Conservation (phyloP, 2,888 invertebrate species). For the Merodon equestris region DNA sequence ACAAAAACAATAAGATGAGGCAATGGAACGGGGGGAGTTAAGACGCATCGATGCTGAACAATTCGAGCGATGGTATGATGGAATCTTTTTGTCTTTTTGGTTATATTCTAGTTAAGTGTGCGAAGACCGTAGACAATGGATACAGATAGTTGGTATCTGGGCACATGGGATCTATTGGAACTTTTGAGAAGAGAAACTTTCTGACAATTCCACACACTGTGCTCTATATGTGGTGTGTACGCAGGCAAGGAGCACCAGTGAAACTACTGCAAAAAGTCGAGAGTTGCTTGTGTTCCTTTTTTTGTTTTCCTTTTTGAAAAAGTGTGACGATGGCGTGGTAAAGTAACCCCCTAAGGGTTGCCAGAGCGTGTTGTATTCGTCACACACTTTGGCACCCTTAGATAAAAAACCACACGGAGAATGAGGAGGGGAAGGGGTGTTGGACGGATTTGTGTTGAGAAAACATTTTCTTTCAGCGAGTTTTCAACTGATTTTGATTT, state of each 20-base stretch:
- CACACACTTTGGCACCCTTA: slow-evolving; percentile 62
- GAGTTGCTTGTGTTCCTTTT: slow-evolving; percentile 12
- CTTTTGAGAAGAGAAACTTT: slow-evolving; percentile 47
- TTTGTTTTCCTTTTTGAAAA: slow-evolving; percentile 19
- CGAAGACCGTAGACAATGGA: slow-evolving; percentile 20
- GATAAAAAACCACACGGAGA: slow-evolving; percentile 13
- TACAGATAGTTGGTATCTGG: not conserved
- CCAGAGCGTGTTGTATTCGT: slow-evolving; percentile 27
- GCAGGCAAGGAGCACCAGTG: not conserved
- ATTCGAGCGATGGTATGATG: slow-evolving; percentile 30
- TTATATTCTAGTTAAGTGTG: no score
- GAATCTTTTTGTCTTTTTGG: not conserved
- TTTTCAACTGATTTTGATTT: slow-evolving; percentile 62
- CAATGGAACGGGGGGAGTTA: slow-evolving; percentile 11
- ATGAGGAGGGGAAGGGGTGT: slow-evolving; percentile 26
- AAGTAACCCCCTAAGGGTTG: slow-evolving; percentile 46
- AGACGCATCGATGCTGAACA: slow-evolving; percentile 63
- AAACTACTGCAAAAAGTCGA: slow-evolving; percentile 42
- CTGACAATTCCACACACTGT: slow-evolving; percentile 6
- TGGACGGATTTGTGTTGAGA: slow-evolving; percentile 3
- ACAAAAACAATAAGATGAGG: slow-evolving; percentile 11
- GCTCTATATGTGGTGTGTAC: no score
- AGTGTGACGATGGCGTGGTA: slow-evolving; percentile 24
- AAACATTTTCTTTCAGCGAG: slow-evolving; percentile 40
- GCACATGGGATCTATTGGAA: slow-evolving; percentile 11